Conservation (phyloP, 30 jellyfish, hydroid and myxozoan genomes). For the Chrysaora quinquecirrha region DNA sequence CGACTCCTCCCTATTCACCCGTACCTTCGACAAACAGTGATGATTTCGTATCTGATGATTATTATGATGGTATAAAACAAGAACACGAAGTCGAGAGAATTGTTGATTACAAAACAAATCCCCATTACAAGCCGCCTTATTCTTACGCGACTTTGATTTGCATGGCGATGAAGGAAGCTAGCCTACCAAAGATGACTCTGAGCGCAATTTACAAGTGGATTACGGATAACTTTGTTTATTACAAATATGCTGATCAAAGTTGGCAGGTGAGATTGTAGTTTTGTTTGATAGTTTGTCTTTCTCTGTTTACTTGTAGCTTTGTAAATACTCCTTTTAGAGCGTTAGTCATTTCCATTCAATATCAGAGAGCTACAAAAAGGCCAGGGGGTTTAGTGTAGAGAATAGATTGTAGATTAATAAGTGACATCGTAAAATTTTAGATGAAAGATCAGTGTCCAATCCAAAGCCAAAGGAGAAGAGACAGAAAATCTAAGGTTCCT, state of each 20-base stretch:
- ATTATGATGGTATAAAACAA: constrained; percentile 59
- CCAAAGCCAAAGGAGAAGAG: too few relatives aligned
- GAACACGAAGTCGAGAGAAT: constrained; percentile 64
- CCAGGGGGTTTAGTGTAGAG: background rate
- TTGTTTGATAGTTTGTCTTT: constrained; percentile 39
- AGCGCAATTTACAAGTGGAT: constrained; percentile 98
- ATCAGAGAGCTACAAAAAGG: background rate
- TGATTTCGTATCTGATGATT: constrained; percentile 67
- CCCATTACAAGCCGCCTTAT: constrained; percentile 96
- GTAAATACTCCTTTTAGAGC: constrained; percentile 40
- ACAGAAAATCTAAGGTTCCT: too few relatives aligned
- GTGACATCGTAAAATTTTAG: too few relatives aligned
- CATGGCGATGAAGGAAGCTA: constrained; percentile 98
- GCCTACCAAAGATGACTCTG: constrained; percentile 87
- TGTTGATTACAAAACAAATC: constrained; percentile 88
- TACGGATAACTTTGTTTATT: constrained; percentile 93
- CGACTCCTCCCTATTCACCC: constrained; percentile 92
- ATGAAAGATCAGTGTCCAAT: too few relatives aligned
- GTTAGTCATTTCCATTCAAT: constrained; percentile 12
- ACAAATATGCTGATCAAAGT: constrained; percentile 97
- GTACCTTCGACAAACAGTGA: constrained; percentile 96
- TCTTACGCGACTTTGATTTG: constrained; percentile 97
- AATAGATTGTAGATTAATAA: too few relatives aligned
- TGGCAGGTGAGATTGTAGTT: constrained; percentile 93
- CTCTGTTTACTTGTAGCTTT: constrained; percentile 41